A percentile compares a stretch with the other conserved stretches of the same genome.
Conservation (phyloP, 2,797 vertebrate genomes). For the Pitangus sulphuratus region DNA sequence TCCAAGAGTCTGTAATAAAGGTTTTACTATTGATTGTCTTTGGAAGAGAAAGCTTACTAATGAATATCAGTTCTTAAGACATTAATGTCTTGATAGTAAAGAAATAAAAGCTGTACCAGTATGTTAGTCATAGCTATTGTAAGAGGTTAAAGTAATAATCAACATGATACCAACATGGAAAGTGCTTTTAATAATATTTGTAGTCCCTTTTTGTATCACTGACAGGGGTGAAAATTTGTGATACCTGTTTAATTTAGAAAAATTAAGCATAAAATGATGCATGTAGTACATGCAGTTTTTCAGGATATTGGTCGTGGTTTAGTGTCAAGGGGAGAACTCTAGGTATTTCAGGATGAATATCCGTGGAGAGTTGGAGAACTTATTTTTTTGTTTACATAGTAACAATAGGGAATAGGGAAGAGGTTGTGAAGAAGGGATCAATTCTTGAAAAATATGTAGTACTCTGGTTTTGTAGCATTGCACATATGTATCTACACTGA, state of each 20-base stretch:
- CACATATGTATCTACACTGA: not conserved
- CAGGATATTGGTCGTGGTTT: not conserved
- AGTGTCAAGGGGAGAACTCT: not conserved
- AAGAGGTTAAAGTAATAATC: not conserved
- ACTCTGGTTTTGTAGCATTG: not conserved
- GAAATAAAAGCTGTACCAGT: not conserved
- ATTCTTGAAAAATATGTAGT: not conserved
- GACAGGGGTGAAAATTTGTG: not conserved
- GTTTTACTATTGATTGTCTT: not conserved
- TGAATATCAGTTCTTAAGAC: not conserved
- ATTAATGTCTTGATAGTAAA: not conserved
- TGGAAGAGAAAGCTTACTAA: not conserved
- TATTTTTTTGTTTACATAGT: not conserved
- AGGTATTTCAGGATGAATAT: not conserved
- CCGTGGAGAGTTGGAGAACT: not conserved
- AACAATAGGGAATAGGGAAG: not conserved
- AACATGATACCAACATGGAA: not conserved
- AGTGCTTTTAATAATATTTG: not conserved
- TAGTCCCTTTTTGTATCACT: not conserved
- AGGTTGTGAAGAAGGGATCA: not conserved
- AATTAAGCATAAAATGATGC: not conserved
- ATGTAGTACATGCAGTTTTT: not conserved
- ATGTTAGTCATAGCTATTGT: not conserved
- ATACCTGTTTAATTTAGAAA: not conserved
- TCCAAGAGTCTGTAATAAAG: not conserved